These are phyloP conservation scores for Scotopteryx bipunctaria DNA, from an alignment of 2,888 invertebrate species.

Conservation along the genomic window DNA sequence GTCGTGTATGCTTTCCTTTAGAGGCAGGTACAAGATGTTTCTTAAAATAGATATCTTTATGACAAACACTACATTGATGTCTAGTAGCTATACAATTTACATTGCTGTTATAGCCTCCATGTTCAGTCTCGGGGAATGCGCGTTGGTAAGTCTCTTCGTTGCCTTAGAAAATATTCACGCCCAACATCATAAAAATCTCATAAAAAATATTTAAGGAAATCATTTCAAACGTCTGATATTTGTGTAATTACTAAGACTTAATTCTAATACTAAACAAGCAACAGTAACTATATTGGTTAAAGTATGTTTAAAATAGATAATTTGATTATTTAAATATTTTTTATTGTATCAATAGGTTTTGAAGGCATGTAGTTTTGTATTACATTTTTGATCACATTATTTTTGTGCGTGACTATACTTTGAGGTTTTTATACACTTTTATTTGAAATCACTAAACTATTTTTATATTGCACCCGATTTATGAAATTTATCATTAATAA, in stretches of 20 bases:
- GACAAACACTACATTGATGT: constrained; percentile 30
- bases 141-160: constrained; percentile 82
- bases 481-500: no score
- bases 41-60: constrained; percentile 31
- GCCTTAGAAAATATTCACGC: constrained; percentile 76
- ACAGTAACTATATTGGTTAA: constrained; percentile 54
- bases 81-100: constrained; percentile 57
- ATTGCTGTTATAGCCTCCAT: constrained; percentile 71
- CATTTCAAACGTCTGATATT: constrained; percentile 50
- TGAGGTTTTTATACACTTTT: constrained; percentile 24
- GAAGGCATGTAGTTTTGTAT: constrained; percentile 57
- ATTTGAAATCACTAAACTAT: no score
- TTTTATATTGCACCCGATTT: background rate
- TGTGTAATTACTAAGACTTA: constrained; percentile 56
- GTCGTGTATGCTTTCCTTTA: no score
- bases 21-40: constrained; percentile 30
- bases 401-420: constrained; percentile 68
- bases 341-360: constrained; percentile 37
- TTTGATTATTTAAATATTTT: constrained; percentile 42
- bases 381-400: constrained; percentile 58
- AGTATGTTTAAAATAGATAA: constrained; percentile 51
- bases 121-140: constrained; percentile 82
- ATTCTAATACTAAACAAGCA: constrained; percentile 69
- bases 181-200: constrained; percentile 62
- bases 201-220: constrained; percentile 78